Conservation (phyloP, 2,888 invertebrate species). For the Meganola albula region DNA sequence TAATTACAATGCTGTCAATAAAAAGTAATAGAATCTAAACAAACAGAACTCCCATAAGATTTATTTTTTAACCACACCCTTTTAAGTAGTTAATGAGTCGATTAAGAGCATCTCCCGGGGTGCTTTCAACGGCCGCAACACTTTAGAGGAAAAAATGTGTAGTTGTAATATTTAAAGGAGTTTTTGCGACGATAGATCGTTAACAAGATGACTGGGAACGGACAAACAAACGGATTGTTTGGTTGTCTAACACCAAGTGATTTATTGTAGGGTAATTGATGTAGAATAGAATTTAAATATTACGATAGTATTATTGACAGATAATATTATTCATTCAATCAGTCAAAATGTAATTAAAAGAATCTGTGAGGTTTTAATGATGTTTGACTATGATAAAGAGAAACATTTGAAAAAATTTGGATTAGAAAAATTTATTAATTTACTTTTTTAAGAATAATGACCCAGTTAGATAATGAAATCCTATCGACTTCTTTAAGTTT, state of each 20-base stretch:
- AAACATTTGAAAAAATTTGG: too few species aligned
- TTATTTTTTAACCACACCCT: constrained; percentile 21
- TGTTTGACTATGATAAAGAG: too few species aligned
- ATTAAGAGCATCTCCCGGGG: constrained; percentile 41
- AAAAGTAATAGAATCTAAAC: constrained; percentile 10
- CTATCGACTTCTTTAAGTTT: too few species aligned
- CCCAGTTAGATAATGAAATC: too few species aligned
- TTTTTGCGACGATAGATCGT: constrained; percentile 61
- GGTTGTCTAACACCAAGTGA: constrained; percentile 51
- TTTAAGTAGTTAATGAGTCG: constrained; percentile 43
- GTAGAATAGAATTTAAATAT: too few species aligned
- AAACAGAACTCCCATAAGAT: constrained; percentile 12
- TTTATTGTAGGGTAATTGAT: constrained; percentile 46
- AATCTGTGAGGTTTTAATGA: too few species aligned
- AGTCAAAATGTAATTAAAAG: too few species aligned
- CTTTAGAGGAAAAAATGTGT: constrained; percentile 42
- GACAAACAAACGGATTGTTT: constrained; percentile 63
- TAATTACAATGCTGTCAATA: constrained; percentile 7
- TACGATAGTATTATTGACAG: too few species aligned
- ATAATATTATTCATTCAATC: too few species aligned
- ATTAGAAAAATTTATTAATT: too few species aligned
- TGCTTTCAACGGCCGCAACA: constrained; percentile 39
- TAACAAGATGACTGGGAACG: constrained; percentile 49
- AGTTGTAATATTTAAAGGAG: constrained; percentile 34
- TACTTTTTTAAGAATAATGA: too few species aligned